phyloP scores from a whole-genome alignment of 2,888 invertebrate species.

The Meliscaeva auricollis region DNA sequence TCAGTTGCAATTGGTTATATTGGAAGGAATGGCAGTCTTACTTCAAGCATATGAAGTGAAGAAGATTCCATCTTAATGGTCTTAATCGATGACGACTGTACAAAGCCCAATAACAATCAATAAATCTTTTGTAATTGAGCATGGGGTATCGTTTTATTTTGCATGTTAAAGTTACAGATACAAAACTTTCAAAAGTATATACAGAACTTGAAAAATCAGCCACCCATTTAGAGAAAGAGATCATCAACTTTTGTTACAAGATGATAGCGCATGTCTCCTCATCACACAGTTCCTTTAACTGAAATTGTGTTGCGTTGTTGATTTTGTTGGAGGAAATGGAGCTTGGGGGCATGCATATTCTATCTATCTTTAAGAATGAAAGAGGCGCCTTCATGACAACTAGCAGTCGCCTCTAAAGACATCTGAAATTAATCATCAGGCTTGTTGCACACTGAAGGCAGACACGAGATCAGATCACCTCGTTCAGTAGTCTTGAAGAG shows the following conservation, averaged over 20 bases:
- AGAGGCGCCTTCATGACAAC: constrained; percentile 75
- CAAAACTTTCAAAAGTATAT: background rate
- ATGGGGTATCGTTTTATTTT: constrained; percentile 48
- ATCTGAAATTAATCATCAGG: constrained; percentile 66
- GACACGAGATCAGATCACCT: constrained; percentile 56
- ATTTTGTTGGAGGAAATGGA: background rate
- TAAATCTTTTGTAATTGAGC: constrained; percentile 71
- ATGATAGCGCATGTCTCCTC: constrained; percentile 26
- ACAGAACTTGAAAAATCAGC: constrained; percentile 17
- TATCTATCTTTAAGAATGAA: constrained; percentile 49
- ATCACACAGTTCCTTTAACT: no score
- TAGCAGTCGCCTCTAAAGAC: constrained; percentile 69
- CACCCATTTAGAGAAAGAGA: constrained; percentile 61
- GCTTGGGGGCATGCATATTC: constrained; percentile 13
- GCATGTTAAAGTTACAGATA: constrained; percentile 48
- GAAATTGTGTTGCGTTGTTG: constrained; percentile 13
- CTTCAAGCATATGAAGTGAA: background rate
- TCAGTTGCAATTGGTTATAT: background rate
- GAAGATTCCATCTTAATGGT: constrained; percentile 63
- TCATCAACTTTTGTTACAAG: constrained; percentile 46
- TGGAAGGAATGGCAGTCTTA: no score
- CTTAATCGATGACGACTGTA: constrained; percentile 74
- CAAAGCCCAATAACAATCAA: constrained; percentile 70
- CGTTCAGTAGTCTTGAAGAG: background rate
- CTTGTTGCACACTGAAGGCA: constrained; percentile 50